Evolutionary conservation across 2,888 invertebrate genomes (phyloP), one percentile per base, ranked within the genome.

Genomic region (Ophioninae sp.): DNA sequence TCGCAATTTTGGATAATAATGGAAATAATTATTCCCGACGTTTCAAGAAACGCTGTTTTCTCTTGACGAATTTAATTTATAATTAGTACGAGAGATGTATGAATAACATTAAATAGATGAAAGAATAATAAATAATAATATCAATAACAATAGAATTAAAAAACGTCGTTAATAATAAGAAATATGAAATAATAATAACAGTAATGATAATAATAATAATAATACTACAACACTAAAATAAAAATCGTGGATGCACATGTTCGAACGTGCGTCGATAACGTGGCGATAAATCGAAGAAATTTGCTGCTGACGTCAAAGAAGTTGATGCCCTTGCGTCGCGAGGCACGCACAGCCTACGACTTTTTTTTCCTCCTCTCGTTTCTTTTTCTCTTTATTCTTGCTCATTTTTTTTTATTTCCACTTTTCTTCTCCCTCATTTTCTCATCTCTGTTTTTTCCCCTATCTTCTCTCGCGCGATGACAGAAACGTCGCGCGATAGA

Each of bases 231-330:
- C 23, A 64, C 6, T 6, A 13, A 10, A 13, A 64, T 23, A 64
- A 23, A 64, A 64, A 20, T 20, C 37, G 65, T 65, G 6, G 0
- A 57, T n/a, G n/a, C 37, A 39, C 17, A 39, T 65, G 17, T 65
- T 1, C n/a, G 57, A 17, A 30, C 30, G 39, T 65, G 7, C 30
- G 37, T 39, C n/a, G 65, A 39, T 65, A 65, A 65, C 17, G 37
- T 65, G 17, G 37, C 37, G 65, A 65, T 65, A 37, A 37, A 39
- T 30, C 65, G 65, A 65, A 39, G 65, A 65, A 65, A 39, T 39
- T 65, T 37, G 65, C 65, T 17, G 39, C 39, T 65, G 65, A 65
- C 65, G 65, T 65, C 37, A 17, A 65, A 17, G 17, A 10, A 62
- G 62, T 10, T 10, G 44, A 62, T 65, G 21, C 65, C 17, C 65